phyloP scores from a whole-genome alignment of 2,888 invertebrate genomes.

The Zootermopsis nevadensis region DNA sequence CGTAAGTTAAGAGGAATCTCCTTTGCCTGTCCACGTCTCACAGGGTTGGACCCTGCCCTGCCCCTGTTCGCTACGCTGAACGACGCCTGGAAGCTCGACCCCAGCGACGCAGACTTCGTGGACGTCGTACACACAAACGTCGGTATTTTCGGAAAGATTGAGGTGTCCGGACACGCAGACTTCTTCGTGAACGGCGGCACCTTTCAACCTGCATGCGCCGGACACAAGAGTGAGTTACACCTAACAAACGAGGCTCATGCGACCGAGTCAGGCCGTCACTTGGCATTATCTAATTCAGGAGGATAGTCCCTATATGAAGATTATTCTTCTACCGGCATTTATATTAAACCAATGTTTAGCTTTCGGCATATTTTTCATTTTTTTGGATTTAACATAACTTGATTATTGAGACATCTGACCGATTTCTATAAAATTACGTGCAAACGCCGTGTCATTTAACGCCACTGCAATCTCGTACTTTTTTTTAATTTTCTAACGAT shows the following conservation, averaged over 20 bases:
- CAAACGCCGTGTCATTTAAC: background rate
- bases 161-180: slow-evolving; percentile 75
- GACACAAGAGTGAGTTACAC: slow-evolving; percentile 60
- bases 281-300: background rate
- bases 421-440: background rate
- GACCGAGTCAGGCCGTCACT: background rate
- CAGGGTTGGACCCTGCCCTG: slow-evolving; percentile 75
- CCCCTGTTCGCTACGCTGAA: slow-evolving; percentile 70
- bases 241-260: background rate
- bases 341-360: background rate
- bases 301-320: background rate
- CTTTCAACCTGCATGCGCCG: slow-evolving; percentile 74
- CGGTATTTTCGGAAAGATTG: slow-evolving; percentile 74
- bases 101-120: slow-evolving; percentile 74
- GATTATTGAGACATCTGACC: background rate
- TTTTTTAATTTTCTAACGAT: too few species aligned
- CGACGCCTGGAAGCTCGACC: slow-evolving; percentile 69
- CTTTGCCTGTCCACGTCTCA: background rate
- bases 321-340: background rate
- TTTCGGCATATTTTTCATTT: background rate
- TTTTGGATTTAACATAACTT: too few species aligned
- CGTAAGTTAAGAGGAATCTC: background rate
- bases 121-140: slow-evolving; percentile 80
- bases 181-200: slow-evolving; percentile 80
- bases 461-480: too few species aligned